Conservation (phyloP, 2,888 invertebrate species). For the Andrena hattorfiana region DNA sequence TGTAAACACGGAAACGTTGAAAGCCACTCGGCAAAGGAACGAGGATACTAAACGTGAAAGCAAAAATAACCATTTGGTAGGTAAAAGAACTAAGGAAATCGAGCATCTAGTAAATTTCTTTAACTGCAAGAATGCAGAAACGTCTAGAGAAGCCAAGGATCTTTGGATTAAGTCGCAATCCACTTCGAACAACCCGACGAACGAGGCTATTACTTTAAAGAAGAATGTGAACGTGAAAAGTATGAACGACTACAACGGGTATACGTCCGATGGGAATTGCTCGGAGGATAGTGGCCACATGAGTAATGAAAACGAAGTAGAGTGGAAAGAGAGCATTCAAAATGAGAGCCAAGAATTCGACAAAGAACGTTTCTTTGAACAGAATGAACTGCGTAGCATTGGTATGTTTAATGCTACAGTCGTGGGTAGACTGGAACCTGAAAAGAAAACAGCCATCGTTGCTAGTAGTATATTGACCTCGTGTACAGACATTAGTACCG, state of each 20-base stretch:
- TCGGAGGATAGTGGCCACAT: constrained; percentile 94
- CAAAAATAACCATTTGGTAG: constrained; percentile 51
- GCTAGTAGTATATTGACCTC: constrained; percentile 70
- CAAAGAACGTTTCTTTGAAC: constrained; percentile 73
- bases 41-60: constrained; percentile 17
- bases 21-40: background rate
- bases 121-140: constrained; percentile 81
- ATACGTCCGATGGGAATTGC: constrained; percentile 88
- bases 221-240: constrained; percentile 66
- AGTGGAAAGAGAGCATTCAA: constrained; percentile 78
- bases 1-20: background rate
- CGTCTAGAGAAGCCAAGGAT: constrained; percentile 68
- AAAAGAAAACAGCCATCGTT: constrained; percentile 62
- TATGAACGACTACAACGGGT: constrained; percentile 75
- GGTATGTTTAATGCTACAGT: constrained; percentile 76
- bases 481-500: constrained; percentile 76
- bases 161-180: constrained; percentile 73
- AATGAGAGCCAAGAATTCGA: constrained; percentile 65
- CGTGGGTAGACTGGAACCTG: constrained; percentile 67
- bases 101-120: constrained; percentile 83
- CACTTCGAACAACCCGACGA: constrained; percentile 47
- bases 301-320: constrained; percentile 89
- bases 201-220: constrained; percentile 69
- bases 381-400: constrained; percentile 51
- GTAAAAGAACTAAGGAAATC: constrained; percentile 80